Base-by-base conservation (phyloP, 2,113 vertebrate species). In the Sapayoa aenigma region DNA sequence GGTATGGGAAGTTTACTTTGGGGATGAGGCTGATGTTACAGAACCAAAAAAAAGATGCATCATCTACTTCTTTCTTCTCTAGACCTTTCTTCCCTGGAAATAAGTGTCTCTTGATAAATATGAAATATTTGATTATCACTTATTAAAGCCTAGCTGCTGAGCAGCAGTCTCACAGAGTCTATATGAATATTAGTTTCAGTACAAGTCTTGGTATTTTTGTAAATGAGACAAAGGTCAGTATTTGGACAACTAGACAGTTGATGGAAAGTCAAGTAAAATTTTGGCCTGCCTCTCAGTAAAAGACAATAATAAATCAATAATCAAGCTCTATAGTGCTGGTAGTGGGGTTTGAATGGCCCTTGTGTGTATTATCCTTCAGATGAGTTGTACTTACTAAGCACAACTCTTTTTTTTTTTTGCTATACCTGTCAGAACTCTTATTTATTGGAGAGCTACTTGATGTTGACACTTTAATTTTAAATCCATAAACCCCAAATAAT, bases 91-190 rank as follows among this genome's bases (percentile, higher is more conserved):
- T 9, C 5, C 9, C 28, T 9, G 17, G 24, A 60, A 74, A 74
- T n/a, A 49, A 65, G 1, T 16, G 4, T 62, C 7, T 41, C 17
- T 56, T 30, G 6, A 10, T 59, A 77, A 67, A 59, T 8, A 50
- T 1, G 14, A 76, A 59, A 62, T 50, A 8, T 27, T n/a, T 85
- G 8, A 24, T 31, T 30, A 6, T 49, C 2, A 3, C 9, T 85
- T 6, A 3, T 18, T 73, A 9, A 67, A 8, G 12, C 4, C 7
- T 53, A 25, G 9, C 8, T 59, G 25, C 18, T 59, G 33, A 76
- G 28, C 16, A 62, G 21, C 14, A 0, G 30, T 33, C 3, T 1
- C 19, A 37, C 20, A n/a, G 41, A 69, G 2, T 31, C 21, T 42
- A 16, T 21, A 30, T 22, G 13, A 72, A 79, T 65, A 76, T 65